Percentiles rank a stretch among this genome's conserved stretches.
Conservation (phyloP, 2,888 invertebrate species). For the Standfussiana lucernea region DNA sequence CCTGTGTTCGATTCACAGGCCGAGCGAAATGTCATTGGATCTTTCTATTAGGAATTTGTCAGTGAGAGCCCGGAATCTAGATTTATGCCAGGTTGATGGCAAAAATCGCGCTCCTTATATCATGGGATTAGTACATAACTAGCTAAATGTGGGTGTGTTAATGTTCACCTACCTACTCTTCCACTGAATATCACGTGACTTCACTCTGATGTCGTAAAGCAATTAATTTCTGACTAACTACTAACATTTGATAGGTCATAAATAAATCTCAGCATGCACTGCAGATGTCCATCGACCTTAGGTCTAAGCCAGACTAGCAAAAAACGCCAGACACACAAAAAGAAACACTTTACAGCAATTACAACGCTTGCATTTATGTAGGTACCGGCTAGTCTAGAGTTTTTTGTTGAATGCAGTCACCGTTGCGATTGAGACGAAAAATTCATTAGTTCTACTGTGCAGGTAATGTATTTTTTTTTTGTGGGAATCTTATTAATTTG, state of each 20-base stretch:
- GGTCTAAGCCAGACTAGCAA: constrained; percentile 66
- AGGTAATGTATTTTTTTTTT: constrained; percentile 11
- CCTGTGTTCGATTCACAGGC: background rate
- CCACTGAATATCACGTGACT: background rate
- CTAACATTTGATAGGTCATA: background rate
- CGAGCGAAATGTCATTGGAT: background rate
- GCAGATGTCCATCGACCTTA: constrained; percentile 69
- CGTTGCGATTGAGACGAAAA: constrained; percentile 41
- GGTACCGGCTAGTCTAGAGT: constrained; percentile 17
- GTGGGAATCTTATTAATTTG: too few species aligned
- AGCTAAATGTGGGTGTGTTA: background rate
- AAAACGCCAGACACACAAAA: constrained; percentile 77
- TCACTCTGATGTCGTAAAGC: background rate
- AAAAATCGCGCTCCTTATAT: too few species aligned
- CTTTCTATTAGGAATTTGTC: background rate
- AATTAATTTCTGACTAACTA: background rate
- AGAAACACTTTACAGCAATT: constrained; percentile 68
- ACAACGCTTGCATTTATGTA: constrained; percentile 63
- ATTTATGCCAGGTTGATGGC: background rate
- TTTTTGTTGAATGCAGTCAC: constrained; percentile 65
- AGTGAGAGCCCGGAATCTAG: background rate
- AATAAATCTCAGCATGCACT: constrained; percentile 51
- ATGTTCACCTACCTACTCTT: background rate
- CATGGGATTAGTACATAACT: too few species aligned
- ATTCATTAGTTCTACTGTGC: constrained; percentile 61